Conservation (phyloP, 2,888 invertebrate species). For the Tethea ocularis region DNA sequence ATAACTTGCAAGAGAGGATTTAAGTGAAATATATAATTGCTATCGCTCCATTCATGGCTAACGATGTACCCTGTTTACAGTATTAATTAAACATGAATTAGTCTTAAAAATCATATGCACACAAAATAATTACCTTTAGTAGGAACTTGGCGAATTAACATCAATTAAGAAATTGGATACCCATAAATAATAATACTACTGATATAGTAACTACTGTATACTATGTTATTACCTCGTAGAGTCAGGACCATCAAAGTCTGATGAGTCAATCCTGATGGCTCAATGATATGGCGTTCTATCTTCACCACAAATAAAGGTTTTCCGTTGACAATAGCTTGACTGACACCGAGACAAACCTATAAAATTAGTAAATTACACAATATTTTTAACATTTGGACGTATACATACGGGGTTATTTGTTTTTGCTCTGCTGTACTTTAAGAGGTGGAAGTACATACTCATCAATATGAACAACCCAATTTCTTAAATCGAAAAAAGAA, state of each 20-base stretch:
- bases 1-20: constrained; percentile 77
- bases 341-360: constrained; percentile 80
- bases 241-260: constrained; percentile 82
- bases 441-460: too few species aligned
- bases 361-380: background rate
- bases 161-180: background rate
- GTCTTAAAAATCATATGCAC: too few species aligned
- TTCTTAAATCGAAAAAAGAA: too few species aligned
- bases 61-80: constrained; percentile 76
- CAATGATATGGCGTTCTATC: constrained; percentile 83
- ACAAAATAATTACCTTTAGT: too few species aligned
- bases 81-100: too few species aligned
- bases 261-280: constrained; percentile 79
- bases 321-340: constrained; percentile 78
- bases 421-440: too few species aligned
- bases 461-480: too few species aligned
- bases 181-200: background rate
- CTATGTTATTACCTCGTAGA: constrained; percentile 65
- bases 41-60: constrained; percentile 85
- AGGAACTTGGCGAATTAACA: too few species aligned
- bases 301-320: constrained; percentile 81
- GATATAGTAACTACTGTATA: background rate
- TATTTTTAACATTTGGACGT: too few species aligned
- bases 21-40: constrained; percentile 81
- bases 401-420: too few species aligned